Percentiles rank a stretch among this genome's conserved stretches.
Conservation (phyloP, 1,140 invertebrate genomes). For the Drosophila tani region DNA sequence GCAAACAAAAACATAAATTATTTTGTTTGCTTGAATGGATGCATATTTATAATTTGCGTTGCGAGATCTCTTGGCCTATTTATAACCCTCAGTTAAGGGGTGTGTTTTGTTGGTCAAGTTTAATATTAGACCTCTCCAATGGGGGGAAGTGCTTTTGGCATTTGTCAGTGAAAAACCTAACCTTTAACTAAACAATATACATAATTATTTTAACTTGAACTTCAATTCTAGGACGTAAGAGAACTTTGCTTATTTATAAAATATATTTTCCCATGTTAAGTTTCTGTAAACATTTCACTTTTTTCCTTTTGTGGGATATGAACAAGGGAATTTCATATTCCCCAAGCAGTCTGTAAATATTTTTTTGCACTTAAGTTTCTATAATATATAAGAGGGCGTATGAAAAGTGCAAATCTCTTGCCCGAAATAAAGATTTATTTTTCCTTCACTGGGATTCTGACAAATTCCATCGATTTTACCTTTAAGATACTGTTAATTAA, state of each 20-base stretch:
- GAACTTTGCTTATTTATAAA: background rate
- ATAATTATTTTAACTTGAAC: no score
- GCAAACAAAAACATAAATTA: conserved; percentile 82
- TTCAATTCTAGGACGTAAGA: no score
- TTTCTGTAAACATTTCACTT: no score
- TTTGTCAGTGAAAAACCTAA: background rate
- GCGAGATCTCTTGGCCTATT: conserved; percentile 27
- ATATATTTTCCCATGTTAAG: background rate
- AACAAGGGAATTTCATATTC: background rate
- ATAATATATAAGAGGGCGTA: background rate
- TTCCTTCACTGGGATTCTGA: background rate
- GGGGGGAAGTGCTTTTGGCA: background rate
- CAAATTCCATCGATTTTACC: no score
- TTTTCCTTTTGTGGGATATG: background rate
- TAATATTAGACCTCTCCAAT: conserved; percentile 40
- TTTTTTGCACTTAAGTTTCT: background rate
- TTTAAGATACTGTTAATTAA: no score
- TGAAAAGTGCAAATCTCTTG: no score
- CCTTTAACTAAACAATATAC: background rate
- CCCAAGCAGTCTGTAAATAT: background rate
- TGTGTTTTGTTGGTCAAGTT: conserved; percentile 49
- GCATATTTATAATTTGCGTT: conserved; percentile 60
- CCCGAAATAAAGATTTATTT: background rate
- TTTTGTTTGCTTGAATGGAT: conserved; percentile 53
- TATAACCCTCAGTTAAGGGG: conserved; percentile 26